Conservation (phyloP, 2,797 vertebrate genomes). For the Lindbergichthys nudifrons region DNA sequence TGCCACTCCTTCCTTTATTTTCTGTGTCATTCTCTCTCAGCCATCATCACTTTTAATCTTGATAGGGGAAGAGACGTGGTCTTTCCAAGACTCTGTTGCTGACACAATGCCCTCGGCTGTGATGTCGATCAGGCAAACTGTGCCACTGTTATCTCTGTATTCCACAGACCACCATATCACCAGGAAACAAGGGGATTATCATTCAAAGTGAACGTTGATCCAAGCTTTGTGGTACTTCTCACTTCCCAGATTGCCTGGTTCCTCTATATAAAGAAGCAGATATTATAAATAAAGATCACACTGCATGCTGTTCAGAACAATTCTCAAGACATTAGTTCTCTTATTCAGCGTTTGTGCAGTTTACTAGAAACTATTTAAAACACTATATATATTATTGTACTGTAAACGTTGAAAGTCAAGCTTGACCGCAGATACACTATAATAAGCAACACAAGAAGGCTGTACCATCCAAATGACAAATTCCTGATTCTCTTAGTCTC, state of each 20-base stretch:
- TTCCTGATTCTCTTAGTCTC: constrained; percentile 39
- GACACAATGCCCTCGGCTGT: constrained; percentile 61
- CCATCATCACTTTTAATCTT: constrained; percentile 55
- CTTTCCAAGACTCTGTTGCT: constrained; percentile 44
- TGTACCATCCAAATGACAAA: constrained; percentile 31
- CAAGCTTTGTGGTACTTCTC: constrained; percentile 13
- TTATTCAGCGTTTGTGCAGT: constrained; percentile 3
- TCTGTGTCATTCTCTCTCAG: constrained; percentile 32
- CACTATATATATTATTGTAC: not conserved
- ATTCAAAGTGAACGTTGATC: constrained; percentile 39
- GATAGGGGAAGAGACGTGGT: constrained; percentile 47
- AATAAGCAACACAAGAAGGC: constrained; percentile 11
- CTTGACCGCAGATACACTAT: constrained; percentile 2
- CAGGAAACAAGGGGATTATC: constrained; percentile 36
- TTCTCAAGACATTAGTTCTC: not conserved
- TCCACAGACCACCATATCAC: constrained; percentile 40
- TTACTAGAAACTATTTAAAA: not conserved
- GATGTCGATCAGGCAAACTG: constrained; percentile 58
- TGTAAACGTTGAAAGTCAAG: not conserved
- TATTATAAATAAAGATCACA: constrained; percentile 8
- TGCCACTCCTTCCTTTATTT: constrained; percentile 9
- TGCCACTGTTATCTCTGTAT: constrained; percentile 63
- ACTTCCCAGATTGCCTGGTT: constrained; percentile 17
- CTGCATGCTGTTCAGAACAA: not conserved
- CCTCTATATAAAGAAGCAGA: not conserved